These are phyloP conservation scores for Apus apus DNA, from an alignment of 2,113 vertebrate species.

Conservation along the genomic window DNA sequence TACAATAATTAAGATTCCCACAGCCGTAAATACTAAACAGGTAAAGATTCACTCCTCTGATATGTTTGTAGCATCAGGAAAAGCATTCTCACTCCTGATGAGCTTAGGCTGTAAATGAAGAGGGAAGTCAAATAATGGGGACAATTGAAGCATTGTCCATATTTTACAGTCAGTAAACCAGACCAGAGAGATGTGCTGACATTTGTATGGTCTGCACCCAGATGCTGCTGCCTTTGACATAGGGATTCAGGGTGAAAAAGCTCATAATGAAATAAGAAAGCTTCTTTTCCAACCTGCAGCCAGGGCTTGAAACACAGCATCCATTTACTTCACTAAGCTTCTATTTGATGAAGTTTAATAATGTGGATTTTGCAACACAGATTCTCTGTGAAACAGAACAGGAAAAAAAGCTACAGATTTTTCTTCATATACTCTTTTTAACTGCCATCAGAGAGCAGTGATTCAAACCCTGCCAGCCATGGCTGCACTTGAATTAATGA, in stretches of 20 bases:
- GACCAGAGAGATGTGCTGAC: not conserved
- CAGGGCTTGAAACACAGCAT: not conserved
- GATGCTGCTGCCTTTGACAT: not conserved
- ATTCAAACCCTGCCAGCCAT: conserved; percentile 52
- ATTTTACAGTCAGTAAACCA: not conserved
- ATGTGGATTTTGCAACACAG: conserved; percentile 13
- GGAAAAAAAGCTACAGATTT: conserved; percentile 28
- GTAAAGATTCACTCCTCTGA: not conserved
- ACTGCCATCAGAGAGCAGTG: not conserved
- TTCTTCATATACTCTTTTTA: not conserved
- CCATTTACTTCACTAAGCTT: not conserved
- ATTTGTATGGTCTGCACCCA: not conserved
- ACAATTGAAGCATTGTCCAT: not conserved
- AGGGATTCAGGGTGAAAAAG: not conserved
- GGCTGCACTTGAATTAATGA: conserved; percentile 56
- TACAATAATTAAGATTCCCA: not conserved
- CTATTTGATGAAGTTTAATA: not conserved
- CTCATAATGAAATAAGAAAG: not conserved
- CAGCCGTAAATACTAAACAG: not conserved
- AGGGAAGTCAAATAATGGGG: not conserved
- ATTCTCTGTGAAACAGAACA: not conserved
- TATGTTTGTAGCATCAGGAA: not conserved
- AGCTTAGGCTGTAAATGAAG: not conserved
- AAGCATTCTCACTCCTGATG: not conserved
- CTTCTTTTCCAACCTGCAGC: not conserved